Percentiles rank a stretch among this genome's conserved stretches.
These are phyloP conservation scores for Spodoptera frugiperda DNA, from an alignment of 1,140 invertebrate genomes.

Conservation along the genomic window DNA sequence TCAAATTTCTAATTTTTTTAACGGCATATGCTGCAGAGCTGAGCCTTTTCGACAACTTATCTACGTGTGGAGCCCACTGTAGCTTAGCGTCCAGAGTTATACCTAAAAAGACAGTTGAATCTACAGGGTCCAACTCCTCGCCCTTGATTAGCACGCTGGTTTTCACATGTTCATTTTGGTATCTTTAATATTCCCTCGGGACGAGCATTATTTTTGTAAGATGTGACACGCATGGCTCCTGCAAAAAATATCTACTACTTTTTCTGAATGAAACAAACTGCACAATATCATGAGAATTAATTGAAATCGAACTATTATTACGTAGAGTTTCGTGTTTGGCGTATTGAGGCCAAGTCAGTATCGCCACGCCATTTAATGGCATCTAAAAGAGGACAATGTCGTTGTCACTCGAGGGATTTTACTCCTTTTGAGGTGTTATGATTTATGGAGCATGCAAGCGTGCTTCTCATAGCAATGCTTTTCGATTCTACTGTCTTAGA, in stretches of 20 bases:
- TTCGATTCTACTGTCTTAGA: background rate
- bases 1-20: no score
- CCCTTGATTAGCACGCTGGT: no score
- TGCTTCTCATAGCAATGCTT: slow-evolving; percentile 46
- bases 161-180: no score
- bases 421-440: slow-evolving; percentile 53
- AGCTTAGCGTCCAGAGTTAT: no score
- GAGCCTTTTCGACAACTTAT: no score
- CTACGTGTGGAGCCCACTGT: no score
- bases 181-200: no score
- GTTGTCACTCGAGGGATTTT: slow-evolving; percentile 59
- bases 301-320: slow-evolving; percentile 8
- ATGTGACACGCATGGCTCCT: background rate
- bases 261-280: slow-evolving; percentile 8
- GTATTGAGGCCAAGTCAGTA: slow-evolving; percentile 44
- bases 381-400: slow-evolving; percentile 58
- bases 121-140: no score
- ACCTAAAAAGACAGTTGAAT: no score
- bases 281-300: slow-evolving; percentile 3
- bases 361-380: slow-evolving; percentile 30
- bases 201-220: no score
- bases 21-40: no score
- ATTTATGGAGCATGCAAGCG: slow-evolving; percentile 48
- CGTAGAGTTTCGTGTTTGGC: slow-evolving; percentile 25
- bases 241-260: background rate